These are phyloP conservation scores for Anthopleura xanthogrammica DNA, from an alignment of 92 coral and sea anemone genomes.

Conservation along the genomic window DNA sequence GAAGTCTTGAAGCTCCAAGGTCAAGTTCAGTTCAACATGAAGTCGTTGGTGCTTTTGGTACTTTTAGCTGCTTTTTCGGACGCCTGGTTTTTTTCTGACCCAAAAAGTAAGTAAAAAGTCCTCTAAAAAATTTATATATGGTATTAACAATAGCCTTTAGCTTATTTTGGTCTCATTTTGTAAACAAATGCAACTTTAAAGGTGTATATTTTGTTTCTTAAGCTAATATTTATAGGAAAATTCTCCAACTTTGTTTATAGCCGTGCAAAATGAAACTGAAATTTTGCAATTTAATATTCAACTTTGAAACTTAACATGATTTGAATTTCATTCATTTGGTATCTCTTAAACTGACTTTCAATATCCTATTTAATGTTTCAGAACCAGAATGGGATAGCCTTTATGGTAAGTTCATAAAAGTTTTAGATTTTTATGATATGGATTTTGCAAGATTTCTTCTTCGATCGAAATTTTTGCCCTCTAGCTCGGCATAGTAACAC, in stretches of 20 bases:
- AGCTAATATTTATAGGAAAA: too few species aligned
- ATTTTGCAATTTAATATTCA: not conserved
- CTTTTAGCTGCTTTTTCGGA: not conserved
- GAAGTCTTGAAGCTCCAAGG: not conserved
- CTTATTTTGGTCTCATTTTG: not conserved
- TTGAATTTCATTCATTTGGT: not conserved
- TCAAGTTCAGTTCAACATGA: not conserved
- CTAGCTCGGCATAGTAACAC: too few species aligned
- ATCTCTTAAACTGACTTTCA: not conserved
- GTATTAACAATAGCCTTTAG: not conserved
- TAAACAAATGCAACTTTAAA: not conserved
- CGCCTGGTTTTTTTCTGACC: conserved; percentile 8
- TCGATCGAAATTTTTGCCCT: too few species aligned
- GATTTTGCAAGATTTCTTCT: not conserved
- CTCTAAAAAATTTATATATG: not conserved
- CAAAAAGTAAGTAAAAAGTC: not conserved
- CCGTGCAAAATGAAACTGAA: not conserved
- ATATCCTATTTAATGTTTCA: not conserved
- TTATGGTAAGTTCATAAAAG: not conserved
- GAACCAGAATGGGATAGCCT: not conserved
- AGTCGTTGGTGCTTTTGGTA: not conserved
- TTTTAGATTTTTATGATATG: not conserved
- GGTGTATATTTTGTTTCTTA: too few species aligned
- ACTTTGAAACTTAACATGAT: too few species aligned
- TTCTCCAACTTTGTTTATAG: not conserved